Percentiles rank a stretch among this genome's conserved stretches.
phyloP scores from a whole-genome alignment of 2,797 vertebrate genomes.

The Leucoraja ocellata region DNA sequence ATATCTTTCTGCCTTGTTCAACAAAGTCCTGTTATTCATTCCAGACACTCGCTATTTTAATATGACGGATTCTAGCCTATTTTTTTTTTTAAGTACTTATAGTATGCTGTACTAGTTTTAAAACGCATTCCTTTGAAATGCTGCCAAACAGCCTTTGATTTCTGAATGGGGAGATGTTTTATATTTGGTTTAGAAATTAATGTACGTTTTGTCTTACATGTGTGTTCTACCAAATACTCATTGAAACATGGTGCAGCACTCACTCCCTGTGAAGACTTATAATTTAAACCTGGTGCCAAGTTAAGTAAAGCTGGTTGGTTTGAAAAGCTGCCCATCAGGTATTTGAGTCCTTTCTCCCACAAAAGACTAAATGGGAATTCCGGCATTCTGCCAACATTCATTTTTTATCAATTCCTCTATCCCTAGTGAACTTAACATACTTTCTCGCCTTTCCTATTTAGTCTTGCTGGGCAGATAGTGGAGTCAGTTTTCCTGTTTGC shows the following conservation, averaged over 20 bases:
- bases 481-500: no score
- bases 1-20: neutral
- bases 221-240: conserved; percentile 9
- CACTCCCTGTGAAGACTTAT: neutral
- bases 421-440: neutral
- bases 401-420: neutral
- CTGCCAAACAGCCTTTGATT: conserved; percentile 24
- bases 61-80: neutral
- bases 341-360: neutral
- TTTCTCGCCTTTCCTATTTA: neutral
- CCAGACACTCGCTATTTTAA: neutral
- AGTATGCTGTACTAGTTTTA: neutral
- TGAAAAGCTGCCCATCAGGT: neutral
- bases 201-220: neutral
- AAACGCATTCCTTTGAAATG: neutral
- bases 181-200: neutral
- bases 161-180: neutral
- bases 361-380: neutral
- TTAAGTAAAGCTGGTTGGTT: neutral
- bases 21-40: no score
- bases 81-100: neutral
- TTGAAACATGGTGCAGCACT: neutral
- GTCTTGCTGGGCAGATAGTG: no score
- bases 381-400: neutral
- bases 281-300: conserved; percentile 3